These are phyloP conservation scores for Gephyroberyx darwinii DNA, from an alignment of 2,797 vertebrate species.

Conservation along the genomic window DNA sequence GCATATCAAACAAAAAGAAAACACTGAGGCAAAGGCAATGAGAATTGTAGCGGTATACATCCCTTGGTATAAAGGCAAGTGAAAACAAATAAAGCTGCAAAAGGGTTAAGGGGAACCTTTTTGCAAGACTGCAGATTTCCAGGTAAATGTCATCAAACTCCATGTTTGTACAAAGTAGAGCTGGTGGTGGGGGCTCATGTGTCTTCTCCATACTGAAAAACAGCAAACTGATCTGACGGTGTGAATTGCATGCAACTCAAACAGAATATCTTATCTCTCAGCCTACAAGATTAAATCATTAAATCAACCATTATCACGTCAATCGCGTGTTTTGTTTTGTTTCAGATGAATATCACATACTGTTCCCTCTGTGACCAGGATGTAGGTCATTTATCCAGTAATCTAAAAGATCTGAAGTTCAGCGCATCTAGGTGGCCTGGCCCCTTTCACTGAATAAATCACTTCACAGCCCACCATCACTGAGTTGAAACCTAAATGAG, in stretches of 20 bases:
- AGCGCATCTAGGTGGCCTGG: slow-evolving; percentile 21
- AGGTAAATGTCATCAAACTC: slow-evolving; percentile 55
- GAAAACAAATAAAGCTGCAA: slow-evolving; percentile 8
- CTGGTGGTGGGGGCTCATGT: slow-evolving; percentile 39
- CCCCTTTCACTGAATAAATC: slow-evolving; percentile 44
- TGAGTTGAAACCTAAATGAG: slow-evolving; percentile 26
- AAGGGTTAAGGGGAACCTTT: slow-evolving; percentile 43
- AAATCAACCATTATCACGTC: slow-evolving; percentile 44
- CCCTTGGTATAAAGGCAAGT: slow-evolving; percentile 14
- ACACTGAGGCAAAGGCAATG: slow-evolving; percentile 15
- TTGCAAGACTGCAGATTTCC: slow-evolving; percentile 50
- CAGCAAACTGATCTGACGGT: slow-evolving; percentile 9
- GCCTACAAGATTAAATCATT: slow-evolving; percentile 47
- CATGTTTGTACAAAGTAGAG: slow-evolving; percentile 43
- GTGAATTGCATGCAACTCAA: slow-evolving; percentile 21
- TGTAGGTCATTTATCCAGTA: slow-evolving; percentile 44
- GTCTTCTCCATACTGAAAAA: slow-evolving; percentile 41
- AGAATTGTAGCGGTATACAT: slow-evolving; percentile 32
- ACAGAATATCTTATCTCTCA: slow-evolving; percentile 25
- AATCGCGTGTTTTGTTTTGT: slow-evolving; percentile 54
- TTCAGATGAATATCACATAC: slow-evolving; percentile 30
- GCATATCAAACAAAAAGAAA: slow-evolving; percentile 33
- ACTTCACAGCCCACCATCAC: slow-evolving; percentile 33
- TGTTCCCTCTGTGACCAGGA: slow-evolving; percentile 35
- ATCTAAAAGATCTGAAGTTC: slow-evolving; percentile 44